A percentile compares a stretch with the other conserved stretches of the same genome.
These are phyloP conservation scores for Helogale parvula DNA, from an alignment of 2,113 vertebrate genomes.

Conservation along the genomic window DNA sequence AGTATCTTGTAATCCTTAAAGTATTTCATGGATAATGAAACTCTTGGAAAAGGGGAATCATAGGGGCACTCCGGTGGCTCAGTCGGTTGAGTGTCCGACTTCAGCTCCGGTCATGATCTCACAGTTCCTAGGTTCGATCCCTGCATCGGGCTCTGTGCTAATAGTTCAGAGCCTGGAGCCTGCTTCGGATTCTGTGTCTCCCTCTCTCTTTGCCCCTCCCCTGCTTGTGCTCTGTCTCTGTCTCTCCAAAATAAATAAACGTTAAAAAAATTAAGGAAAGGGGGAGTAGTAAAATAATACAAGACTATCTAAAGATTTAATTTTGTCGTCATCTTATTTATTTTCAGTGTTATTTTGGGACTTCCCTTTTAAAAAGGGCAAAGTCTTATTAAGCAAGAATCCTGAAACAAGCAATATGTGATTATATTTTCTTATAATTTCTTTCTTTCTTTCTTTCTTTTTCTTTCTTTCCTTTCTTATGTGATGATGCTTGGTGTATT, in stretches of 20 bases:
- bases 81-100: too few species aligned
- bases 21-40: slow-evolving; percentile 60
- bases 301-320: slow-evolving; percentile 38
- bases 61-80: neutral
- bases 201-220: too few species aligned
- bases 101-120: too few species aligned
- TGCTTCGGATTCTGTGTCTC: too few species aligned
- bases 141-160: too few species aligned
- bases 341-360: slow-evolving; percentile 46
- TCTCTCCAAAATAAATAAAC: too few species aligned
- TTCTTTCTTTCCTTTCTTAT: neutral
- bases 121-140: too few species aligned
- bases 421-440: neutral
- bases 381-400: slow-evolving; percentile 46
- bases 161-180: too few species aligned
- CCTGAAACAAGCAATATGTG: neutral
- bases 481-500: slow-evolving; percentile 32
- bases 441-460: neutral
- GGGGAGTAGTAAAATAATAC: slow-evolving; percentile 28
- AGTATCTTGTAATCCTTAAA: slow-evolving; percentile 2
- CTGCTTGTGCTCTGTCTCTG: too few species aligned
- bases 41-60: slow-evolving; percentile 45
- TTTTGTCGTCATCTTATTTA: slow-evolving; percentile 62
- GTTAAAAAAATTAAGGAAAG: slow-evolving; percentile 10
- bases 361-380: slow-evolving; percentile 50